Base-by-base conservation (phyloP, 2,113 vertebrate species). In the Mobula hypostoma region DNA sequence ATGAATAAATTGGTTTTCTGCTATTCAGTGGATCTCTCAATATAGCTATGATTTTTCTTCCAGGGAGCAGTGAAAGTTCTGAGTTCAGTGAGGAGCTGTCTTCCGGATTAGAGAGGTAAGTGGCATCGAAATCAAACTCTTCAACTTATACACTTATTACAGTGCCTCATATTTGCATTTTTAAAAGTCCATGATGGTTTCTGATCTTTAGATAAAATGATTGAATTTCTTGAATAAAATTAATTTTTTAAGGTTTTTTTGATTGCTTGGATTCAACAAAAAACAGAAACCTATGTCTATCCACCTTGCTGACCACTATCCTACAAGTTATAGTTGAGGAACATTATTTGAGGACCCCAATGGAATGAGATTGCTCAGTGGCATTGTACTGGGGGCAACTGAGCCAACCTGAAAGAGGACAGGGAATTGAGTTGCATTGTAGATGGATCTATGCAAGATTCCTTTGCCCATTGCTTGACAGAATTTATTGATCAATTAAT, bases 41-140 rank as follows among this genome's bases (percentile, higher is more conserved):
- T 56, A 56, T 78, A 61, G 14, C 94, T 87, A 7, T 74, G 19
- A 36, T 92, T 87, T 74, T 95, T 95, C 95, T 95, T 96, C 94
- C 95, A 99, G 98, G 98, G 94, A 99, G 98, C 97, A 99, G 98
- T 96, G 98, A 99, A 96, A 99, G 98, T 96, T 99, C 98, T 95
- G 97, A 97, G 94, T 98, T 99, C 96, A 98, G 97, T 96, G 98
- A 99, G 95, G 98, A 98, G 72, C 96, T 98, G 94, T 98, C 98
- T 0, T 97, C 97, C 94, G 97, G 97, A 94, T 97, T 98, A 96
- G 98, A 99, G 96, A 98, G 98, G 98, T 99, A 95, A 98, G 97
- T 97, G 95, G 95, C 95, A 94, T 24, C 27, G 0, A 2, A 66
- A 66, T 29, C 61, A n/a, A 90, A 66, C 85, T 29, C 63, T 14